Base-by-base conservation (phyloP, 2,113 vertebrate genomes). In the Colossoma macropomum region DNA sequence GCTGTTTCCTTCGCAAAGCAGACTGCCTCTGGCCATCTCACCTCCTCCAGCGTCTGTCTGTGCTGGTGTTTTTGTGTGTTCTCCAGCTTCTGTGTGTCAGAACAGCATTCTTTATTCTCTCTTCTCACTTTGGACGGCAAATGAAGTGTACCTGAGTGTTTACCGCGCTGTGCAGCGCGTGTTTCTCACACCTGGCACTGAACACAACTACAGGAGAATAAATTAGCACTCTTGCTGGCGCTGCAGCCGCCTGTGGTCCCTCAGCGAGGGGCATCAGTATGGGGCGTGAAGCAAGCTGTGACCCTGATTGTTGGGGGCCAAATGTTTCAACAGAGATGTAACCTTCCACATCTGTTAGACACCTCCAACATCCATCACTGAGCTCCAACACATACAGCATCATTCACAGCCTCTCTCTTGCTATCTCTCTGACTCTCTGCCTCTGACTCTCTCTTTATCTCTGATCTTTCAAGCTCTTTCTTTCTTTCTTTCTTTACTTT, bases 231-330 rank as follows among this genome's bases (percentile, higher is more conserved):
- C 84, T 71, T 79, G 75, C 89, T 88, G 87, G 88, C 90, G 87
- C 89, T 90, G 75, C 23, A 75, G 50, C 38, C 73, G 41, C 69
- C 91, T 77, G 85, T 84, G 90, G 86, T 88, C 86, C 92, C 92
- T 91, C 78, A 88, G 90, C 84, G 87, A 68, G 86, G 74, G 62
- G 89, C 87, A 93, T 95, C 93, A 94, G 91, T 93, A 93, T 93
- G 93, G 91, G 90, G 92, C 73, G 92, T 91, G 90, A 93, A 93
- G 90, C 88, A 93, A 93, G 90, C 93, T 93, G 92, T 68, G 82
- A 92, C 88, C 68, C 77, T 81, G 90, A 88, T 89, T 90, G 85
- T 92, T 89, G 90, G 89, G 90, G 91, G 89, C 90, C 89, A 93
- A 93, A 91, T 89, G 90, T 82, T 89, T 86, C 80, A 77, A 87